Base-by-base conservation (phyloP, 92 coral and sea anemone species). In the Phenganax stokvisi region DNA sequence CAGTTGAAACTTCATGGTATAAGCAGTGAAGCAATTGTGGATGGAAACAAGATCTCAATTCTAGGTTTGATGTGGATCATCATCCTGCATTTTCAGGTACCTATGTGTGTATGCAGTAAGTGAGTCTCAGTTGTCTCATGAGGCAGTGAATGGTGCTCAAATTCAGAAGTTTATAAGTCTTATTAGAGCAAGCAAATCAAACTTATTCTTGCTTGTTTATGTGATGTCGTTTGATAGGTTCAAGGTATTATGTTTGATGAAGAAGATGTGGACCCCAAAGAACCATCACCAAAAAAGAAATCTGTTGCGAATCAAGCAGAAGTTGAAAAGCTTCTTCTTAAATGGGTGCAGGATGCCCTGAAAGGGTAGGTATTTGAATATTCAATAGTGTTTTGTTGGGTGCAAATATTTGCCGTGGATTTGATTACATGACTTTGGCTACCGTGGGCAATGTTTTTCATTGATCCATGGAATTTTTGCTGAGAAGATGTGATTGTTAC, bases 1-100 rank as follows among this genome's bases (percentile, higher is more conserved):
- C 98, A 15, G 89, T 94, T 56, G n/a, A n/a, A n/a, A n/a, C n/a
- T n/a, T 60, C 97, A 92, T 57, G 98, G 97, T 15, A 92, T 94
- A 77, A 94, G 89, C 75, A 85, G 83, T 64, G 87, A 84, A 62
- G 98, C 92, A 73, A 92, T 94, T 10, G 98, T 90, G 27, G 96
- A 92, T 66, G 92, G 98, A 37, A 94, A 88, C 31, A 78, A 87
- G 76, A 90, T 89, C 10, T 86, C 98, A 15, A 90, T 94, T 56
- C 91, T 94, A 65, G 98, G 98, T 62, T 90, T 94, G 0, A 81
- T 94, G 0, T 94, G 98, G 98, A 92, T 90, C 62, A 92, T 94
- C 63, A 92, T 94, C 63, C 86, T 94, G n/a, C 92, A 97, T 59
- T 94, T 94, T 79, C 98, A 94, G 92, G 98, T 94, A 74, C 57